These are phyloP conservation scores for Netelia fuscicornis DNA, from an alignment of 2,888 invertebrate species.

Conservation along the genomic window DNA sequence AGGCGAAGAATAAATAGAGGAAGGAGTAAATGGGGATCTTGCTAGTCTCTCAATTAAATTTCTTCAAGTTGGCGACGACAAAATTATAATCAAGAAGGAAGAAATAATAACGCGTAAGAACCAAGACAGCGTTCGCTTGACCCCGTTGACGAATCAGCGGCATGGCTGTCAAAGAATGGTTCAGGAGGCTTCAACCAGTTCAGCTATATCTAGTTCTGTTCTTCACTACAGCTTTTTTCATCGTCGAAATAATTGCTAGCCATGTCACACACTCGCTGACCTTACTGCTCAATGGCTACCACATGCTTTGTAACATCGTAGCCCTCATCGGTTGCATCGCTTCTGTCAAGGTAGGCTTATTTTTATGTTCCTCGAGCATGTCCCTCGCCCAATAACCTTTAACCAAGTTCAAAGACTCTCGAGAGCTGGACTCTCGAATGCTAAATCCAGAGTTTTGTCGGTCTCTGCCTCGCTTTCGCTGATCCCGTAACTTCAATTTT, in stretches of 20 bases:
- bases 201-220: conserved; percentile 91
- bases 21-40: conserved; percentile 22
- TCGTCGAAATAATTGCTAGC: conserved; percentile 93
- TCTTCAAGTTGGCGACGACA: conserved; percentile 29
- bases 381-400: too few relatives aligned
- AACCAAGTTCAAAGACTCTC: too few relatives aligned
- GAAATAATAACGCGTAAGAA: background rate
- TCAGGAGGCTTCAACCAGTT: conserved; percentile 90
- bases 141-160: conserved; percentile 46
- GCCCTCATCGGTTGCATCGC: conserved; percentile 93
- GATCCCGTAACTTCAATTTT: too few relatives aligned
- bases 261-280: conserved; percentile 97
- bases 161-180: conserved; percentile 93
- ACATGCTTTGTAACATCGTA: conserved; percentile 96
- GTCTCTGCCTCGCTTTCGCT: too few relatives aligned
- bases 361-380: conserved; percentile 69
- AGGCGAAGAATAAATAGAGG: conserved; percentile 23
- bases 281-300: conserved; percentile 96
- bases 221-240: conserved; percentile 91
- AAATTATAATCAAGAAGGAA: background rate
- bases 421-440: too few relatives aligned
- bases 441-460: too few relatives aligned
- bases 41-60: conserved; percentile 19
- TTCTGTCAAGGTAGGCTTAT: conserved; percentile 89
- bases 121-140: conserved; percentile 42